Evolutionary conservation across 2,113 vertebrate species (phyloP).

Genomic region (Chascanopsetta lugubris): DNA sequence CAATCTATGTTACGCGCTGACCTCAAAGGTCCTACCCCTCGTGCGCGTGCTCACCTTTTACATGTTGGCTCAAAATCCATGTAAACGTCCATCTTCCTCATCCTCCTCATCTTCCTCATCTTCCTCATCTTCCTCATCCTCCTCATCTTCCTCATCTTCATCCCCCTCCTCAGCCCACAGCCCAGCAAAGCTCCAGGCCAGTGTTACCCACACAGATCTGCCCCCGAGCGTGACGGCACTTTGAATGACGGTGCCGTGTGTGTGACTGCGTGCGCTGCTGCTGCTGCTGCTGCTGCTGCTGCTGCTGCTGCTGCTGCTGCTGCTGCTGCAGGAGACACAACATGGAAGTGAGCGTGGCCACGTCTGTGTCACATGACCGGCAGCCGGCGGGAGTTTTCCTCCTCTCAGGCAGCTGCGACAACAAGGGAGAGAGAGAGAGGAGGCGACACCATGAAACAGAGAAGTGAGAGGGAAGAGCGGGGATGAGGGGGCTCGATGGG

Average conservation of each 20-base stretch:
- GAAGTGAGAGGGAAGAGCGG: background rate
- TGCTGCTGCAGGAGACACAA: conserved; percentile 16
- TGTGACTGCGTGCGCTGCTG: conserved; percentile 10
- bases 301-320: background rate
- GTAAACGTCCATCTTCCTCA: background rate
- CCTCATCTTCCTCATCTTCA: conserved; percentile 27
- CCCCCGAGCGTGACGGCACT: background rate
- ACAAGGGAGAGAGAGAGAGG: conserved; percentile 38
- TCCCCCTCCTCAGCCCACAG: no score
- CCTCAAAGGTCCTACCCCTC: conserved; percentile 10
- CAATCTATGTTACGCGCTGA: conserved; percentile 14
- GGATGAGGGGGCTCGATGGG: background rate
- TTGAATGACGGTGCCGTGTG: background rate
- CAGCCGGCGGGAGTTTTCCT: conserved; percentile 49
- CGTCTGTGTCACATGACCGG: conserved; percentile 47
- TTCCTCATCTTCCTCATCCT: conserved; percentile 29
- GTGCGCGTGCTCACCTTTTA: background rate
- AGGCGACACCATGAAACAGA: conserved; percentile 24
- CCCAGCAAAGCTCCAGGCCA: no score
- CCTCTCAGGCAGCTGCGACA: conserved; percentile 74
- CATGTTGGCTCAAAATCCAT: conserved; percentile 32
- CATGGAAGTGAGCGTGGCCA: conserved; percentile 17
- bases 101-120: conserved; percentile 29
- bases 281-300: conserved; percentile 1
- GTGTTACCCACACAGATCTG: no score